phyloP scores from a whole-genome alignment of 2,797 vertebrate species.

The Hylomyscus alleni region DNA sequence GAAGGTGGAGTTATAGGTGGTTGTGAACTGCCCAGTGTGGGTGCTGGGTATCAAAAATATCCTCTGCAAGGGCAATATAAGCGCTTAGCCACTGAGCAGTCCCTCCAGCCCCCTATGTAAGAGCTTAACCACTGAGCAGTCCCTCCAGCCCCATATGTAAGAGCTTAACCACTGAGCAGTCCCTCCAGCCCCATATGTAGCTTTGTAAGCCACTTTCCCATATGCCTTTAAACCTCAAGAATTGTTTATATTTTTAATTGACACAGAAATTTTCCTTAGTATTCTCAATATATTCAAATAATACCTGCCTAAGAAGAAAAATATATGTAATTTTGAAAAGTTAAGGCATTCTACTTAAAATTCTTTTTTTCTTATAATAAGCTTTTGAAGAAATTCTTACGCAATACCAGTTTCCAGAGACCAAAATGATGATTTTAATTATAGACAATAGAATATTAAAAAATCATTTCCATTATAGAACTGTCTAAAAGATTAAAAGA shows the following conservation, averaged over 20 bases:
- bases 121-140: neutral
- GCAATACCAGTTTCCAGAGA: conserved; percentile 30
- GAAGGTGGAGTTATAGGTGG: neutral
- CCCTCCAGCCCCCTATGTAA: neutral
- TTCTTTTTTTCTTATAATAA: conserved; percentile 44
- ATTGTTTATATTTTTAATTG: conserved; percentile 36
- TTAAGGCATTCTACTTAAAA: conserved; percentile 45
- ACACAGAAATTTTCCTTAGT: conserved; percentile 35
- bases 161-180: neutral
- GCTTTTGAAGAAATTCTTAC: conserved; percentile 25
- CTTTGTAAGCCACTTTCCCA: neutral
- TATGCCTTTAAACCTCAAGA: conserved; percentile 9
- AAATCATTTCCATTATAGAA: conserved; percentile 55
- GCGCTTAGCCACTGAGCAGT: neutral
- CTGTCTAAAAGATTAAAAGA: conserved; percentile 57
- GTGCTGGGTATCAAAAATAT: neutral
- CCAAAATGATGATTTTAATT: conserved; percentile 71
- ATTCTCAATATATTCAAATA: conserved; percentile 56
- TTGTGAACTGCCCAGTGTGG: neutral
- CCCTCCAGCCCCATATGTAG: neutral
- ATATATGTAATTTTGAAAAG: conserved; percentile 46
- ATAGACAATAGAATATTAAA: conserved; percentile 51
- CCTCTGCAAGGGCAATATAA: neutral
- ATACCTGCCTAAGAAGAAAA: conserved; percentile 31
- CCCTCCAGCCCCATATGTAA: neutral